Conservation (phyloP, 2,797 vertebrate genomes). For the Graptemys geographica region DNA sequence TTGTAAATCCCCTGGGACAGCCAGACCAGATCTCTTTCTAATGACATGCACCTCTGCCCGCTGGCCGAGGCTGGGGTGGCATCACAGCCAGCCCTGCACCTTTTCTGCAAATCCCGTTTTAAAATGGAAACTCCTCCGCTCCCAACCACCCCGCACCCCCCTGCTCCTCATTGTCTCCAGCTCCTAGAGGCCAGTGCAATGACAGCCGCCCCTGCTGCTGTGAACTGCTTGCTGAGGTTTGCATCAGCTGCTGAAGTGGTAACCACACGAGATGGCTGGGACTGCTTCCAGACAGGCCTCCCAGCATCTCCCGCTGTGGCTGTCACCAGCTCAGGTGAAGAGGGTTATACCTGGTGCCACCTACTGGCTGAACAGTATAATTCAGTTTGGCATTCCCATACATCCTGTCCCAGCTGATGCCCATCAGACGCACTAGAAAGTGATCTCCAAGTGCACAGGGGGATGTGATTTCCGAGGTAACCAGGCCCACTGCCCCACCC, state of each 20-base stretch:
- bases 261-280: no score
- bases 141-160: no score
- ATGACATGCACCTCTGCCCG: no score
- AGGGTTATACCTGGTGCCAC: not conserved
- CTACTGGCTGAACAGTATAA: not conserved
- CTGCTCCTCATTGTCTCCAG: not conserved
- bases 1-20: not conserved
- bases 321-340: not conserved
- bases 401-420: not conserved
- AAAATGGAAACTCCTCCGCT: not conserved
- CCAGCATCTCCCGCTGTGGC: not conserved
- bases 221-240: not conserved
- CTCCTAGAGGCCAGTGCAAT: no score
- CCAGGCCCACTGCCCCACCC: not conserved
- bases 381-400: no score
- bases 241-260: no score
- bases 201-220: no score
- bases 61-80: no score
- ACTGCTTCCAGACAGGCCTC: no score
- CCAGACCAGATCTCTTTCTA: no score
- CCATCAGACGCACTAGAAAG: not conserved
- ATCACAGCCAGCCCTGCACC: not conserved
- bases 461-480: not conserved
- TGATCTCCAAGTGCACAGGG: not conserved
- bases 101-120: not conserved